Evolutionary conservation across 2,888 invertebrate genomes (phyloP).

Genomic region (Xanthia icteritia): DNA sequence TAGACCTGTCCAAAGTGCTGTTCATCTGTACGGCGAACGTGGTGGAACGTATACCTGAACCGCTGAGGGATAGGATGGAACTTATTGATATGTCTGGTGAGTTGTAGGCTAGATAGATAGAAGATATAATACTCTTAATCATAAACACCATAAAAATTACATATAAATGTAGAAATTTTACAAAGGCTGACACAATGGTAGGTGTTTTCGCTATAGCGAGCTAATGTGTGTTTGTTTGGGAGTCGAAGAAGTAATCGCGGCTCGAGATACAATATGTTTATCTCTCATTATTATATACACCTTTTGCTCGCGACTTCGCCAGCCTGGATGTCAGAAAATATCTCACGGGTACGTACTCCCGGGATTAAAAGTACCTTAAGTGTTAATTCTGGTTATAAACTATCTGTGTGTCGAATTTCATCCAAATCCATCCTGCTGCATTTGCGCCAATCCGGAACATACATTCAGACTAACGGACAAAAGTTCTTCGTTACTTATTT

Average conservation of each 20-base stretch:
- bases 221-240: background rate
- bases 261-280: background rate
- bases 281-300: background rate
- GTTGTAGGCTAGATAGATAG: constrained; percentile 29
- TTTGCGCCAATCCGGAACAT: too few species aligned
- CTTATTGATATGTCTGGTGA: constrained; percentile 98
- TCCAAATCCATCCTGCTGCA: too few species aligned
- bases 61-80: constrained; percentile 99
- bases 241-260: background rate
- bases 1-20: constrained; percentile 98
- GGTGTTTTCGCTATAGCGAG: background rate
- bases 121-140: background rate
- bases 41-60: constrained; percentile 98
- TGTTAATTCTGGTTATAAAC: too few species aligned
- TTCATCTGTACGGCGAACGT: constrained; percentile 99
- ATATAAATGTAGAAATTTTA: background rate
- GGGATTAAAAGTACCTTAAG: too few species aligned
- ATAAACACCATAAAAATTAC: background rate
- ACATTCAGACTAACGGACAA: background rate
- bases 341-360: too few species aligned
- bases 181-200: background rate
- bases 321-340: too few species aligned
- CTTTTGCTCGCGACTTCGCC: too few species aligned
- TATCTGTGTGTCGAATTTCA: too few species aligned
- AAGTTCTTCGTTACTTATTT: too few species aligned